Evolutionary conservation across 2,113 vertebrate genomes (phyloP).

Genomic region (Mastomys coucha): DNA sequence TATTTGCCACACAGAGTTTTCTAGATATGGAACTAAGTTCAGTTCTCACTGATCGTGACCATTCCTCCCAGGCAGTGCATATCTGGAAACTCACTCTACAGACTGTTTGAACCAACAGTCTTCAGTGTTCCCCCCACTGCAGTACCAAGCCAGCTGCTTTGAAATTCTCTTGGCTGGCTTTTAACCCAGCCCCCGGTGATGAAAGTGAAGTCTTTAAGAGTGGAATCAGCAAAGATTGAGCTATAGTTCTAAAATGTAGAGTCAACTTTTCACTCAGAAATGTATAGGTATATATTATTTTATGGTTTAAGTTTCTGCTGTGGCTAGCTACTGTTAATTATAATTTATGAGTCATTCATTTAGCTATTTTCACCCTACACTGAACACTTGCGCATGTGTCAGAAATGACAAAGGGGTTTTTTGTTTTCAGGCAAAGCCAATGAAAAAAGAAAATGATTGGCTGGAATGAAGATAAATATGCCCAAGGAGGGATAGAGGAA

Average conservation of each 20-base stretch:
- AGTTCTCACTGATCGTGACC: conserved; percentile 13
- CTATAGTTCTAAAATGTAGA: conserved; percentile 25
- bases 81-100: neutral
- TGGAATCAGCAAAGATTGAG: neutral
- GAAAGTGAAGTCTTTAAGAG: conserved; percentile 33
- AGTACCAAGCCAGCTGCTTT: neutral
- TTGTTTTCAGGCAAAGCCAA: neutral
- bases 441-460: conserved; percentile 20
- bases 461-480: neutral
- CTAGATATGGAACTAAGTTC: conserved; percentile 43
- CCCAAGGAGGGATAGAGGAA: neutral
- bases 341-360: neutral
- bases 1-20: conserved; percentile 28
- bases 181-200: conserved; percentile 7
- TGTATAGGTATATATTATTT: neutral
- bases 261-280: neutral
- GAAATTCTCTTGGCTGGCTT: conserved; percentile 36
- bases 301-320: conserved; percentile 12
- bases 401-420: conserved; percentile 29
- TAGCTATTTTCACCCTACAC: conserved; percentile 27
- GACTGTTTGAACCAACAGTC: neutral
- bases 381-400: neutral
- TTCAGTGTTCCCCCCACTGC: neutral
- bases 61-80: neutral
- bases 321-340: neutral